Evolutionary conservation across 1,140 invertebrate genomes (phyloP).

Genomic region (Trypoxylus dichotomus): DNA sequence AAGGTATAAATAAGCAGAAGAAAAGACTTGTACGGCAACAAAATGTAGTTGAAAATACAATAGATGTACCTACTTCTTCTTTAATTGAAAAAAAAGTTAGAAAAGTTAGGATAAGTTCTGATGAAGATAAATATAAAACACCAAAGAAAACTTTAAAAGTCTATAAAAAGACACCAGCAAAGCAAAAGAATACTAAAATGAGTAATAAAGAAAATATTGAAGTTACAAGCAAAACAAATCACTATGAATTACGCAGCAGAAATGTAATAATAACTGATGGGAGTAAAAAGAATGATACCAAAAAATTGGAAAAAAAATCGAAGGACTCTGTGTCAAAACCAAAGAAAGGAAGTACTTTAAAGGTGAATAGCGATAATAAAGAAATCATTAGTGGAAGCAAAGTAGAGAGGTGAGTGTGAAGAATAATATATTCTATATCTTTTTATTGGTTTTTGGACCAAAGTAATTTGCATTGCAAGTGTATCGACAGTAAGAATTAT

Average conservation of each 20-base stretch:
- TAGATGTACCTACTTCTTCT: background rate
- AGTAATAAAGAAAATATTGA: background rate
- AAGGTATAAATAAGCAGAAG: background rate
- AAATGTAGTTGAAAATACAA: background rate
- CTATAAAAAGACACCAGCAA: conserved; percentile 17
- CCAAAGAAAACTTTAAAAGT: background rate
- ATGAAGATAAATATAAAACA: background rate
- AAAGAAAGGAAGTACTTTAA: background rate
- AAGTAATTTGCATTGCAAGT: too few relatives aligned
- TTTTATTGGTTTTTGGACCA: too few relatives aligned
- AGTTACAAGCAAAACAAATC: background rate
- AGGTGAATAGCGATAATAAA: background rate
- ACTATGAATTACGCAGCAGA: background rate
- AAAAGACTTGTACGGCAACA: background rate
- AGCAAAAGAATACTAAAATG: background rate
- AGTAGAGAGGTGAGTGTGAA: background rate
- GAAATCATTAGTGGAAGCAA: background rate
- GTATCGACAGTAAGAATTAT: too few relatives aligned
- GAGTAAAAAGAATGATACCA: background rate
- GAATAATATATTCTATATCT: background rate
- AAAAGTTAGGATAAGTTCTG: background rate
- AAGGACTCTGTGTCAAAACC: background rate
- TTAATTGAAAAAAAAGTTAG: background rate
- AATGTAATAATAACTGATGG: background rate
- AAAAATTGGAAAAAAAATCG: background rate